Base-by-base conservation (phyloP, 2,797 vertebrate species). In the Valencia hispanica region DNA sequence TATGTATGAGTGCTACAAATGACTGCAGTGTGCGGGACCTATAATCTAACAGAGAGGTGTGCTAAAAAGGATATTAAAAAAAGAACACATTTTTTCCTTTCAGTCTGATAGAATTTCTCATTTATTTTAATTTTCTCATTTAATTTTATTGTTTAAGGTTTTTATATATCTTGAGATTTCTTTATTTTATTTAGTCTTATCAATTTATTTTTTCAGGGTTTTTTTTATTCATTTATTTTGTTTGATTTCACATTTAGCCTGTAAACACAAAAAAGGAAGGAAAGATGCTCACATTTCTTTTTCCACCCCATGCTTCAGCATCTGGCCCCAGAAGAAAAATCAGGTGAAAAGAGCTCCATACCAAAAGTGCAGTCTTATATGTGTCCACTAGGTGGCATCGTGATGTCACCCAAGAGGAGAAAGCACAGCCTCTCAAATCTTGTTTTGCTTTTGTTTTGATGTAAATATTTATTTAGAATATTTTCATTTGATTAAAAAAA, bases 301-400 rank as follows among this genome's bases (percentile, higher is more conserved):
- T 25, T 25, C 61, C 34, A 5, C 34, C 32, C 34, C 34, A 65
- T 25, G 18, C 39, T 65, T 65, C 34, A 65, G 1, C 12, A 65
- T 48, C 63, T 70, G 71, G 75, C 70, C 65, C 30, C 51, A 69
- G n/a, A 8, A 81, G 5, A 39, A 53, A 15, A 18, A 30, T 79
- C 85, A 88, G 81, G 80, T 68, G 20, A 18, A 78, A 75, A 77
- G 59, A 76, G 85, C 84, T 72, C 2, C 30, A 86, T 59, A 90
- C 84, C 89, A 91, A 92, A 89, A 0, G 27, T 79, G 41, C 74
- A 79, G 43, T 85, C 72, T 75, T 70, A 79, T 32, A 27, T 84
- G 45, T 86, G n/a, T 79, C 48, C 91, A 88, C 72, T 78, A 89
- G 91, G 88, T 84, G 92, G 89, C 87, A 15, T 15, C 41, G 65